Evolutionary conservation across 2,888 invertebrate genomes (phyloP), one percentile per base, ranked within the genome.

Genomic region (Ypsolopha sequella): DNA sequence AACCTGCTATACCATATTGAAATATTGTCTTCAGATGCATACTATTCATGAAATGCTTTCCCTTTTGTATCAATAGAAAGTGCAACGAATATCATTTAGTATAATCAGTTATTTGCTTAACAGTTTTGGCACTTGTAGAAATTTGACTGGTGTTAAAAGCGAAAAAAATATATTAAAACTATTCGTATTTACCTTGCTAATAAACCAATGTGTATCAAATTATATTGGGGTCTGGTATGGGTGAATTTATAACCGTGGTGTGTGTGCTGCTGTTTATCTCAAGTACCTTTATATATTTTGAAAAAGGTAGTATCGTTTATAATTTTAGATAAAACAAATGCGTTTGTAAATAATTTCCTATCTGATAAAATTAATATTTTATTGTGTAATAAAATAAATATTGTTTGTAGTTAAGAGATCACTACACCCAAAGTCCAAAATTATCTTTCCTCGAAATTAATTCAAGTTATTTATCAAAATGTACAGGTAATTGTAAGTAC

Each of bases 401-500:
- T 56, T 63, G 68, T 69, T 69, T 71, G 66, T 65, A 64, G 60
- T 65, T 66, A 69, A 66, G 62, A 59, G 62, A 41, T 60, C 61
- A 64, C 63, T 60, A 61, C 64, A 71, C 75, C 68, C 68, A 70
- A 77, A 75, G 76, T 80, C 78, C 76, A 74, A 73, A 69, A 62
- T 57, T 56, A 61, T 62, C 65, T 73, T 65, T 69, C 65, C 64
- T 75, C 70, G 63, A 78, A 78, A 76, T 68, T 68, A 55, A 61
- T 64, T 75, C 64, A 68, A 70, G 65, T 76, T 79, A 80, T 82
- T 81, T 79, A 78, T 81, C 72, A 70, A 70, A 35, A 62, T 84
- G 82, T 85, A 85, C 85, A 85, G 79, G 65, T 82, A 81, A 80
- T 80, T 78, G 62, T 82, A 82, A 82, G 80, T 82, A 82, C 68